These are phyloP conservation scores for Pelobates fuscus DNA, from an alignment of 2,113 vertebrate genomes.

Conservation along the genomic window DNA sequence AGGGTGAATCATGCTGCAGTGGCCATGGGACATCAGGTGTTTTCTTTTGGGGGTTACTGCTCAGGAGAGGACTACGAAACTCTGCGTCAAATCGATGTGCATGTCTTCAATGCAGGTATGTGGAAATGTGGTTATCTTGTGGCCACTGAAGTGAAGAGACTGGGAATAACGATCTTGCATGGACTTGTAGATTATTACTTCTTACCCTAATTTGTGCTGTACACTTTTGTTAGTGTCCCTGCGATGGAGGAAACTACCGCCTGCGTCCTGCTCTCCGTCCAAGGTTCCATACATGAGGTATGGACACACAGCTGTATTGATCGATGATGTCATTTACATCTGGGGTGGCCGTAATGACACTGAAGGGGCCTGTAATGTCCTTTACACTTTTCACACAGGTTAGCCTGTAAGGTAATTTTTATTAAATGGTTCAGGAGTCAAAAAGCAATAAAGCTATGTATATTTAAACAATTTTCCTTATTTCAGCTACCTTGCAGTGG, in stretches of 20 bases:
- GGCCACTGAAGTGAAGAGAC: not conserved
- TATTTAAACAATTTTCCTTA: not conserved
- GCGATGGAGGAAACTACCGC: conserved; percentile 94
- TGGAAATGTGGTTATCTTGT: no score
- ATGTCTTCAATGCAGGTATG: conserved; percentile 85
- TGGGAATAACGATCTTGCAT: not conserved
- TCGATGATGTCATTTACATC: conserved; percentile 92
- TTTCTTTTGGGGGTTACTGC: conserved; percentile 96
- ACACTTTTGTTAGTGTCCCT: conserved; percentile 80
- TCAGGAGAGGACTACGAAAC: conserved; percentile 99
- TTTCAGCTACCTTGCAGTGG: conserved; percentile 88
- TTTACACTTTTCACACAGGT: conserved; percentile 98
- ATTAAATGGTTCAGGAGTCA: not conserved
- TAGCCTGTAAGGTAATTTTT: conserved; percentile 63
- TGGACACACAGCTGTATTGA: conserved; percentile 93
- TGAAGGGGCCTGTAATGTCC: conserved; percentile 95
- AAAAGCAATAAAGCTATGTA: not conserved
- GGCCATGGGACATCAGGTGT: conserved; percentile 93
- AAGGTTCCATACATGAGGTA: conserved; percentile 98
- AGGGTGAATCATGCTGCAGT: conserved; percentile 98
- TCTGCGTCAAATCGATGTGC: conserved; percentile 87
- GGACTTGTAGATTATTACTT: no score
- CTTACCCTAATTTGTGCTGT: not conserved
- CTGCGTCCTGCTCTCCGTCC: conserved; percentile 76
- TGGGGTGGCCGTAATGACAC: conserved; percentile 98